A percentile compares a stretch with the other conserved stretches of the same genome.
Conservation (phyloP, 2,797 vertebrate species). For the Tamandua tetradactyla region DNA sequence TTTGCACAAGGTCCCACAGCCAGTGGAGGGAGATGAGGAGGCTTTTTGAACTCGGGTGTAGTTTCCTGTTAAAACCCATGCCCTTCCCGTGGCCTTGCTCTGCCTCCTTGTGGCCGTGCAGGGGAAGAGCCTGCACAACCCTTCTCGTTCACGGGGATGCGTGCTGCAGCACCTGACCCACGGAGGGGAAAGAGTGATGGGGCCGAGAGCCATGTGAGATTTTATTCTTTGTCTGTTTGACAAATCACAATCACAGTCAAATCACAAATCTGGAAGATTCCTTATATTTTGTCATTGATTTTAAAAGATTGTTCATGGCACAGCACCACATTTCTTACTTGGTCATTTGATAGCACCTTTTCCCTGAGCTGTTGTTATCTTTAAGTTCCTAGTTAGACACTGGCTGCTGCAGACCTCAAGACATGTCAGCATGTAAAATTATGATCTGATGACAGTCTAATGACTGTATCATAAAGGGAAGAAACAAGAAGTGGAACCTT, state of each 20-base stretch:
- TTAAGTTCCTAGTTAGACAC: not conserved
- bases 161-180: not conserved
- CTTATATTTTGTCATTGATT: not conserved
- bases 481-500: not conserved
- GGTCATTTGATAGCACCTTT: not conserved
- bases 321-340: not conserved
- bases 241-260: no score
- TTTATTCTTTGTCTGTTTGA: not conserved
- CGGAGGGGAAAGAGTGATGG: not conserved
- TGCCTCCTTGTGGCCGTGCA: conserved; percentile 72
- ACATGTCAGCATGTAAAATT: not conserved
- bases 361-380: not conserved
- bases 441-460: not conserved
- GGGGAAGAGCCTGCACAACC: not conserved
- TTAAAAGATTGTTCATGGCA: not conserved
- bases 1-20: not conserved
- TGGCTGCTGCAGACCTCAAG: not conserved
- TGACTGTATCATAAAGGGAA: not conserved
- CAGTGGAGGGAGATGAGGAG: not conserved
- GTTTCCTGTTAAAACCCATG: not conserved
- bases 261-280: not conserved
- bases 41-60: not conserved
- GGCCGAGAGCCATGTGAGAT: not conserved
- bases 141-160: not conserved
- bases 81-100: conserved; percentile 10